Conservation (phyloP, 2,888 invertebrate genomes). For the Cheilosia scutellata region DNA sequence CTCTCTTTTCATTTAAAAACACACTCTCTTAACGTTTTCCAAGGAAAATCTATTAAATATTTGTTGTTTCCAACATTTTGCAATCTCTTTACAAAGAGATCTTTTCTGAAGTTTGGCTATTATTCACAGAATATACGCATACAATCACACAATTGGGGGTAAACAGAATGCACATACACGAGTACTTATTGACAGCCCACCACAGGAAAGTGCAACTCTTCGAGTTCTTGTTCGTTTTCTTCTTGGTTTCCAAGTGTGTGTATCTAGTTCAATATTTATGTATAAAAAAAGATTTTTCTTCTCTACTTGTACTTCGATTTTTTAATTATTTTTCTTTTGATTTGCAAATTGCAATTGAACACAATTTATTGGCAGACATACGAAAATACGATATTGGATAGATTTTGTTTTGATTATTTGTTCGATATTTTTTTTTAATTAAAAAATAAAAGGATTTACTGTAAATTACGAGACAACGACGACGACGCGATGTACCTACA, state of each 20-base stretch:
- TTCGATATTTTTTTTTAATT: constrained; percentile 23
- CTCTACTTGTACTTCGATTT: constrained; percentile 49
- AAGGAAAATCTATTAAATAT: constrained; percentile 4
- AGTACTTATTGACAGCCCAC: constrained; percentile 6
- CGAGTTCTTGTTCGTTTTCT: constrained; percentile 39
- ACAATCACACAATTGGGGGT: constrained; percentile 12
- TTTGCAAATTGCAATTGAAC: constrained; percentile 53
- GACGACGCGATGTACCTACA: constrained; percentile 45
- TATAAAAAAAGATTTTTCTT: constrained; percentile 40
- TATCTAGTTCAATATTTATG: constrained; percentile 60
- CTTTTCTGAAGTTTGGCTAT: constrained; percentile 5
- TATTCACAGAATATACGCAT: constrained; percentile 46
- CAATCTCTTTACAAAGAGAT: constrained; percentile 11
- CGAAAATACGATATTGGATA: constrained; percentile 49
- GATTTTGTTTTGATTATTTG: constrained; percentile 31
- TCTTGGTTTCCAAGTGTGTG: constrained; percentile 56
- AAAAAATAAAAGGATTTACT: constrained; percentile 24
- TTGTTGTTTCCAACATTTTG: constrained; percentile 16
- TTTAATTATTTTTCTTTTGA: constrained; percentile 25
- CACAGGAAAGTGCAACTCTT: constrained; percentile 59
- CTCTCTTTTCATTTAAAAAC: not conserved
- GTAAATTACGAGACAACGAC: constrained; percentile 39
- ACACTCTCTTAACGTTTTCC: constrained; percentile 2
- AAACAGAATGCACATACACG: constrained; percentile 52
- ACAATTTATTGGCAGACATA: constrained; percentile 73